Conservation (phyloP, 2,113 vertebrate species). For the Clarias batrachus region DNA sequence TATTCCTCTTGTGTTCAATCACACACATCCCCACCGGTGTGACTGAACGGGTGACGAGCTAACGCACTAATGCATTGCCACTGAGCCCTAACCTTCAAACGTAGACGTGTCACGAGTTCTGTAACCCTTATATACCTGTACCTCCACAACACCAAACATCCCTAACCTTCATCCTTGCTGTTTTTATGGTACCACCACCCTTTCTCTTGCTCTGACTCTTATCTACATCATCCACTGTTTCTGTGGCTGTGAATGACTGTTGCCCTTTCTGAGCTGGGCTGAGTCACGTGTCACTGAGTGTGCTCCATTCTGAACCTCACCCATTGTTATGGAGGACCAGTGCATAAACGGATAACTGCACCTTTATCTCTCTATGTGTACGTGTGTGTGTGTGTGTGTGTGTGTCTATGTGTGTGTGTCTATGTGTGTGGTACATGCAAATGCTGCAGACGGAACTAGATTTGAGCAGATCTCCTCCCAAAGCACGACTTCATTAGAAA, state of each 20-base stretch:
- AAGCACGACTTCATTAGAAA: constrained; percentile 18
- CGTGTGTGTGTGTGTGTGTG: constrained; percentile 35
- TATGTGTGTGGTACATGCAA: neutral
- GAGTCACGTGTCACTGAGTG: constrained; percentile 30
- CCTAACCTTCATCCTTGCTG: constrained; percentile 26
- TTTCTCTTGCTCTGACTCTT: constrained; percentile 30
- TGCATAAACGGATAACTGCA: neutral
- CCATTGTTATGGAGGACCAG: constrained; percentile 7
- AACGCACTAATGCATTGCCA: constrained; percentile 69
- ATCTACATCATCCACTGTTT: constrained; percentile 20
- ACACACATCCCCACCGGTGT: neutral
- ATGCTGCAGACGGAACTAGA: neutral
- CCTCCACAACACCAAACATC: neutral
- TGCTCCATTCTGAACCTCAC: constrained; percentile 24
- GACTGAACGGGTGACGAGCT: constrained; percentile 19
- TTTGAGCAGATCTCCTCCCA: neutral
- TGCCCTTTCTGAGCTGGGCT: constrained; percentile 25
- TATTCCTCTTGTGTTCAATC: constrained; percentile 42
- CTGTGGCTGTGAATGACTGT: constrained; percentile 26
- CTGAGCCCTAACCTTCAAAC: constrained; percentile 44
- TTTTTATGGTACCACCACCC: constrained; percentile 26
- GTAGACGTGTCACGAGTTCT: neutral
- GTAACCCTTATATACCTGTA: neutral
- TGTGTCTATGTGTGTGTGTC: neutral
- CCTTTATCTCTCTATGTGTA: constrained; percentile 31